phyloP scores from a whole-genome alignment of 2,797 vertebrate genomes.

The Onychomys arenicola region DNA sequence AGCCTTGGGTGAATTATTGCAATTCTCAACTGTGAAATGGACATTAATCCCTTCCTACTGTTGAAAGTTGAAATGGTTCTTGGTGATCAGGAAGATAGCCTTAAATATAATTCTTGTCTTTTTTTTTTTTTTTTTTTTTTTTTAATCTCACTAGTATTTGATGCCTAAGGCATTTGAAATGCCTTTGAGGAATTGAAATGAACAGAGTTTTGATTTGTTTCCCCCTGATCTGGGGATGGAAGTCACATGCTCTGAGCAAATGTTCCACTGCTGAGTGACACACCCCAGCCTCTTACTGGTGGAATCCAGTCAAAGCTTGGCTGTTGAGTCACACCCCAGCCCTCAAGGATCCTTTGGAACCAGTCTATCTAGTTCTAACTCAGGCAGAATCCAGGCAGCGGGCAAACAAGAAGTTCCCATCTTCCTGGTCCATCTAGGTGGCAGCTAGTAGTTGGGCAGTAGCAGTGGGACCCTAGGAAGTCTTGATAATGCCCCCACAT shows the following conservation, averaged over 20 bases:
- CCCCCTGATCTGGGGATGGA: neutral
- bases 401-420: neutral
- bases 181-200: constrained; percentile 1
- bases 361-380: neutral
- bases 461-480: neutral
- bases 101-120: neutral
- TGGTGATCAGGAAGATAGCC: neutral
- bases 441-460: neutral
- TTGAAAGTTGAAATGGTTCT: neutral
- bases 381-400: neutral
- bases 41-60: neutral
- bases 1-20: neutral
- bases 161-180: neutral
- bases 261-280: neutral
- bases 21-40: neutral
- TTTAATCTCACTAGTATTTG: neutral
- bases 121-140: fast-evolving
- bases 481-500: neutral
- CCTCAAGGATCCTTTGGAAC: neutral
- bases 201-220: neutral
- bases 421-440: neutral
- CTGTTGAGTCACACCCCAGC: neutral
- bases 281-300: neutral
- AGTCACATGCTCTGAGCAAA: neutral
- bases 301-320: neutral